Conservation (phyloP, 2,888 invertebrate genomes). For the Dascillus cervinus region DNA sequence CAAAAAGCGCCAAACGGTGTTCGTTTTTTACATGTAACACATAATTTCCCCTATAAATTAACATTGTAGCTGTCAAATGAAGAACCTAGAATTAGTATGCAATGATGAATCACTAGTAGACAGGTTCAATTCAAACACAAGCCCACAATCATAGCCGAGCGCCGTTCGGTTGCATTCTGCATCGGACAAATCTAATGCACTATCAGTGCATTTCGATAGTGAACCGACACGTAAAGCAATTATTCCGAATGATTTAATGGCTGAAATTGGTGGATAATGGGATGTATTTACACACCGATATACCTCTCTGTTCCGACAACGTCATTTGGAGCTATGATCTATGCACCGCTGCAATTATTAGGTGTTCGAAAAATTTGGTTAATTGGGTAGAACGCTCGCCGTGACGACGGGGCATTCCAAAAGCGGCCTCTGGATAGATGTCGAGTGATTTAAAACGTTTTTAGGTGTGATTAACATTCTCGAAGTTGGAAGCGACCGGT, state of each 20-base stretch:
- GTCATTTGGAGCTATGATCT: neutral
- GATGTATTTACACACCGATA: constrained; percentile 39
- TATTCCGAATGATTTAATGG: constrained; percentile 42
- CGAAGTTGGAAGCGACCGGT: constrained; percentile 24
- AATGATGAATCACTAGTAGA: constrained; percentile 17
- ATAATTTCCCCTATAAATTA: too few relatives aligned
- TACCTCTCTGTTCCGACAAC: constrained; percentile 24
- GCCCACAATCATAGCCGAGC: constrained; percentile 23
- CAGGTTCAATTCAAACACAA: constrained; percentile 20
- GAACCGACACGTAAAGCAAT: constrained; percentile 33
- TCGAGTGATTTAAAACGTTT: constrained; percentile 22
- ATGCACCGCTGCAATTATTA: neutral
- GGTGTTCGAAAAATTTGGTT: constrained; percentile 10
- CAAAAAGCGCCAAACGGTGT: too few relatives aligned
- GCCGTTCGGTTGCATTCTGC: constrained; percentile 16
- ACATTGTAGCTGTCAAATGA: too few relatives aligned
- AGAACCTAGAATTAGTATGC: too few relatives aligned
- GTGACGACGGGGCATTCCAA: constrained; percentile 24
- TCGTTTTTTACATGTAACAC: too few relatives aligned
- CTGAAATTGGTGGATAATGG: constrained; percentile 41
- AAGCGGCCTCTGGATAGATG: constrained; percentile 25
- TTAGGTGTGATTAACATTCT: constrained; percentile 29
- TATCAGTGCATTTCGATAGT: constrained; percentile 14
- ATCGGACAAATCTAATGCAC: constrained; percentile 6
- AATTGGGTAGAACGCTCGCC: constrained; percentile 30